Evolutionary conservation across 1,140 invertebrate genomes (phyloP), one percentile per base, ranked within the genome.

Genomic region (Rhagoletis pomonella): DNA sequence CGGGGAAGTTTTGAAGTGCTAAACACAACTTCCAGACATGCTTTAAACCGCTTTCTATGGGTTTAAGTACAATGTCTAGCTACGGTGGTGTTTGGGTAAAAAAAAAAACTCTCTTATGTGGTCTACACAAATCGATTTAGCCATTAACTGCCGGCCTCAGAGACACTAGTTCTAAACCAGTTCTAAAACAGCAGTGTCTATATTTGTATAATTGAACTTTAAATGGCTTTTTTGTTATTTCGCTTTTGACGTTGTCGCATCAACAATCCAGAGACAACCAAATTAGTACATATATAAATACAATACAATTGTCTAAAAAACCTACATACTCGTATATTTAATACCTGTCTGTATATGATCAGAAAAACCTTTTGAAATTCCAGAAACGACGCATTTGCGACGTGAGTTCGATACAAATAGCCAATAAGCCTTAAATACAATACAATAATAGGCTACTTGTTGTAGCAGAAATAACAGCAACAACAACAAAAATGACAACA

Each of bases 361-460:
- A n/a, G 42, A 73, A 73, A 73, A 47, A 73, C 67, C 42, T 73
- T 73, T 73, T n/a, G 67, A 47, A 73, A 73, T 73, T 73, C 67
- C 67, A 73, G 39, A 73, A 73, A 73, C 67, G 67, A 47, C 67
- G 12, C 42, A 73, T 73, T 73, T 73, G 67, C 67, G 67, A 73
- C 67, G 67, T 73, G 67, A 73, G 67, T 73, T 73, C 67, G 67
- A 73, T 73, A 73, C 67, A 73, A 73, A 73, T 73, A 47, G 67
- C 9, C 67, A 47, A 47, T 44, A 14, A 47, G 42, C 42, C 67
- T 12, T 73, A 0, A 47, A 69, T 65, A 29, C 64, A 5, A 65
- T 65, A 65, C 19, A 44, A 73, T 47, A 47, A 17, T 17, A 67
- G 19, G 29, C 29, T 29, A 29, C 29, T 29, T 29, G 29, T 29